Percentiles rank a stretch among this genome's conserved stretches.
Conservation (phyloP, 2,113 vertebrate species). For the Etheostoma cragini region DNA sequence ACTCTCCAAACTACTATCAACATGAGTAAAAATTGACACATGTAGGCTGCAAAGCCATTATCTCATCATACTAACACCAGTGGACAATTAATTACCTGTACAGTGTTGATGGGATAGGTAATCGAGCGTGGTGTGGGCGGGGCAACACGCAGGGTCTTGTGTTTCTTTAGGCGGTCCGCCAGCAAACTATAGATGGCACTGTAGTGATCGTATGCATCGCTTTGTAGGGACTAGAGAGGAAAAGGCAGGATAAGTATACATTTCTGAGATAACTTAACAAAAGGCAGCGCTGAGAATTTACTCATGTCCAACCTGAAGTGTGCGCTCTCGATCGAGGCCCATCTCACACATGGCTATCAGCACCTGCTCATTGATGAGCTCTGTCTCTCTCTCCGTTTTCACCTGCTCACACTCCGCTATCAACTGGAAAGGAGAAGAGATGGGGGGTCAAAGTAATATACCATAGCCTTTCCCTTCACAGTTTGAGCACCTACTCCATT, state of each 20-base stretch:
- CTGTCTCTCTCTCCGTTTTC: conserved; percentile 91
- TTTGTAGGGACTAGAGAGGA: conserved; percentile 87
- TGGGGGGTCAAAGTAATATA: not conserved
- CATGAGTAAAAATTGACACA: too few relatives aligned
- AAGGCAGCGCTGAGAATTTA: not conserved
- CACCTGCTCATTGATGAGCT: conserved; percentile 94
- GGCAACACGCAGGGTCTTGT: conserved; percentile 92
- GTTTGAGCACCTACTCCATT: not conserved
- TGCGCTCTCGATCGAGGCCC: conserved; percentile 95
- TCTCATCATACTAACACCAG: not conserved
- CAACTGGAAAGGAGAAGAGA: conserved; percentile 80
- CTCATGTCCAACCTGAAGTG: conserved; percentile 85
- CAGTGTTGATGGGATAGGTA: conserved; percentile 86
- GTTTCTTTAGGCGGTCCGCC: conserved; percentile 94
- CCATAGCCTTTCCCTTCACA: not conserved
- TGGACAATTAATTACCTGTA: conserved; percentile 86
- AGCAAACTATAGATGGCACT: conserved; percentile 99
- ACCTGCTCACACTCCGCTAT: conserved; percentile 96
- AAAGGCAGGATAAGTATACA: not conserved
- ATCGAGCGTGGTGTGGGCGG: conserved; percentile 87
- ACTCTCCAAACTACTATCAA: not conserved
- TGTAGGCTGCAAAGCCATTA: not conserved
- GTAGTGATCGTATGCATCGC: conserved; percentile 98
- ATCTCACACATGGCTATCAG: conserved; percentile 95
- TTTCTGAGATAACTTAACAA: not conserved